Base-by-base conservation (phyloP, 1,140 invertebrate genomes). In the Cydia pomonella region DNA sequence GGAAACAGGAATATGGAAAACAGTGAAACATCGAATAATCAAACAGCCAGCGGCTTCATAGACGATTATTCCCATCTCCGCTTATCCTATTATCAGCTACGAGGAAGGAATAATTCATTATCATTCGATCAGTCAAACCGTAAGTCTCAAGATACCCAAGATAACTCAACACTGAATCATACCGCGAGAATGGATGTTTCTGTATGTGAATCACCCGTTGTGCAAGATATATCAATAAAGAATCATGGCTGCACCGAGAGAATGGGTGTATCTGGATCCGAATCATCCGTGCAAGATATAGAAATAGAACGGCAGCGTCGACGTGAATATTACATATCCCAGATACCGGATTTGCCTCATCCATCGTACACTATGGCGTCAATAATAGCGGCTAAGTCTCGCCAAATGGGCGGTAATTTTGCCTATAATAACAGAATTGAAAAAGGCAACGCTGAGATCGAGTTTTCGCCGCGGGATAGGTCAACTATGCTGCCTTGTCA, bases 31-130 rank as follows among this genome's bases (percentile, higher is more conserved):
- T 59, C 29, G 4, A 38, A 69, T 13, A 73, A 72, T 21, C 66
- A 76, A 64, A 13, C 47, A 23, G 12, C 21, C n/a, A 76, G 77
- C 23, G 72, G 78, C 41, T 87, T 83, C 74, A 89, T 91, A 41
- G 89, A 91, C 21, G 89, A 91, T 74, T 86, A 87, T 72, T 89
- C 87, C 7, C 87, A 91, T 76, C 80, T 91, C 7, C 79, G 87
- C 25, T 78, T 89, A 23, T 89, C 86, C 5, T 89, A 91, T 75
- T 90, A 90, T 78, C 84, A 84, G 66, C 18, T 74, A 21, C 79
- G 80, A 47, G 73, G 50, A 0, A 38, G 64, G 25, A 33, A 66
- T 18, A 69, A 25, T 13, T 64, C 62, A 64, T 66, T 69, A 69
- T 69, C 64, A 12, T 18, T 69, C 64, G 29, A 69, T 69, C 63